Evolutionary conservation across 2,113 vertebrate species (phyloP), one percentile per base, ranked within the genome.

Genomic region (Zingel zingel): DNA sequence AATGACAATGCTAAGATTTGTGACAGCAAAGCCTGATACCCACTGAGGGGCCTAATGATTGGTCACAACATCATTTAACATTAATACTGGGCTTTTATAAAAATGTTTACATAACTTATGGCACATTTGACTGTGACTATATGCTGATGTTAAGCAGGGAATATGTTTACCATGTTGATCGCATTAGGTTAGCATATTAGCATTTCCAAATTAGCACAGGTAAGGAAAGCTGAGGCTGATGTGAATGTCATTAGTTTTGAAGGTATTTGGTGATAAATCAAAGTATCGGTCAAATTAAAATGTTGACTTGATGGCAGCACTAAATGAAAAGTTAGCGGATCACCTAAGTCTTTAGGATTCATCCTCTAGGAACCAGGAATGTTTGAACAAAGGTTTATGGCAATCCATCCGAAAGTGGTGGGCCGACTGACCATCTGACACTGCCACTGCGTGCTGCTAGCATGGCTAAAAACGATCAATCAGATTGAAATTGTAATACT

Each of bases 181-280:
- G 21, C n/a, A n/a, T 25, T 25, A 36, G 5, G 18, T 58, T 13
- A n/a, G 15, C 61, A 18, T 47, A 6, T 68, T 21, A 33, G 18
- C 33, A 11, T 57, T 56, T 33, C 12, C 25, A 58, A 47, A 58
- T 11, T 10, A 51, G 50, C 27, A 16, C 39, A 43, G 9, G 39
- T 43, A 43, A 43, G 39, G 39, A 43, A 43, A 43, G 23, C 33
- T 18, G 45, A 51, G 19, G 33, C 12, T 54, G 45, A 50, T 27
- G 21, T 23, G 64, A 27, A 63, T 19, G 11, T 36, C 30, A n/a
- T 50, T 25, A 30, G 63, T 16, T 27, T 65, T 43, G n/a, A 6
- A 54, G 14, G n/a, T 39, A 19, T 64, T 67, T 50, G 30, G 64
- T 59, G 27, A 68, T 39, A 68, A 68, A 77, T 56, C 21, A 43